These are phyloP conservation scores for Brachystomella parvula DNA, from an alignment of 1,140 invertebrate genomes.

Conservation along the genomic window DNA sequence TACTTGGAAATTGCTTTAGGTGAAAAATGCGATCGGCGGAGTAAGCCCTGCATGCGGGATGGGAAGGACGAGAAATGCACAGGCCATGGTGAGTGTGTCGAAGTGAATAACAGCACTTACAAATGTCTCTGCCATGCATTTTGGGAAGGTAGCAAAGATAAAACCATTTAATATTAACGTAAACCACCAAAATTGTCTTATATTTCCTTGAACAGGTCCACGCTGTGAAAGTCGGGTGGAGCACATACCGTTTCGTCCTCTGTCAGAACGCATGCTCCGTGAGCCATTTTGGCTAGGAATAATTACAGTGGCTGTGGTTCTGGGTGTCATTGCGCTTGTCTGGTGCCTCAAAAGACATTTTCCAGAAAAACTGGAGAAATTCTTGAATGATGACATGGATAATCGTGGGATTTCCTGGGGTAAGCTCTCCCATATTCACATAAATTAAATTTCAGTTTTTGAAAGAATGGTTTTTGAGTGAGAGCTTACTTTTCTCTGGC, in stretches of 20 bases:
- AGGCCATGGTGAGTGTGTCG: conserved; percentile 57
- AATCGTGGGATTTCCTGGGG: conserved; percentile 43
- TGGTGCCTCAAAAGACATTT: conserved; percentile 74
- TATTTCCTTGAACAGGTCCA: conserved; percentile 41
- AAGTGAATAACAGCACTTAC: conserved; percentile 53
- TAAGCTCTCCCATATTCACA: too few relatives aligned
- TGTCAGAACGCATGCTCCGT: conserved; percentile 65
- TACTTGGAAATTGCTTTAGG: conserved; percentile 40
- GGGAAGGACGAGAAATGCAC: conserved; percentile 53
- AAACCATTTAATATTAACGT: not conserved
- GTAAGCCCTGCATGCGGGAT: conserved; percentile 51
- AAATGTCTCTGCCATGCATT: conserved; percentile 62
- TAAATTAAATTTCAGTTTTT: too few relatives aligned
- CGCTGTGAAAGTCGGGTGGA: conserved; percentile 55
- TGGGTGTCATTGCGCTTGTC: conserved; percentile 61
- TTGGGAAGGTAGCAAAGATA: conserved; percentile 53
- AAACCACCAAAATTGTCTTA: not conserved
- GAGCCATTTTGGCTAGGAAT: conserved; percentile 75
- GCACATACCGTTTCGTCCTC: conserved; percentile 58
- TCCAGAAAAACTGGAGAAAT: conserved; percentile 70
- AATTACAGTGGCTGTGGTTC: conserved; percentile 65
- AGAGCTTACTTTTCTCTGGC: too few relatives aligned
- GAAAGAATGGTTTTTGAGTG: too few relatives aligned
- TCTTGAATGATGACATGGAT: conserved; percentile 68
- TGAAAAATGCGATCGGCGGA: conserved; percentile 53